Percentiles rank a stretch among this genome's conserved stretches.
Evolutionary conservation across 2,797 vertebrate species (phyloP).

Genomic region (Muscicapa comitata): DNA sequence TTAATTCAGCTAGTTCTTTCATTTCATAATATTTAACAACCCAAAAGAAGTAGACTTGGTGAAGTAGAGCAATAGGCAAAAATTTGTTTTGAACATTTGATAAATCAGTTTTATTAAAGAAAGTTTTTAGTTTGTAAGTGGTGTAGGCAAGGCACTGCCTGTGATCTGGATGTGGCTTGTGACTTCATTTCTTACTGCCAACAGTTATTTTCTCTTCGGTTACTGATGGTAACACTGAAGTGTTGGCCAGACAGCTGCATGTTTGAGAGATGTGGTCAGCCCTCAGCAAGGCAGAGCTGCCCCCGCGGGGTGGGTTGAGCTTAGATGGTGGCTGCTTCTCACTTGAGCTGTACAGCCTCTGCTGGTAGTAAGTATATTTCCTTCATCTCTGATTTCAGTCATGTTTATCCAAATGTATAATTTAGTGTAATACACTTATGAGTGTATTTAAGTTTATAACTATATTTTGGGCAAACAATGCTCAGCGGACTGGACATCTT

Average conservation of each 20-base stretch:
- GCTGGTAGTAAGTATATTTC: not conserved
- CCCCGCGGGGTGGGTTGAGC: accelerated
- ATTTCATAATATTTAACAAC: constrained; percentile 28
- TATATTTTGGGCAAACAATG: constrained; percentile 37
- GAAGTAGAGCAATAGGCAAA: constrained; percentile 33
- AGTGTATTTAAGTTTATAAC: constrained; percentile 37
- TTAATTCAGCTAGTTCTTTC: constrained; percentile 57
- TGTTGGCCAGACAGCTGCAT: not conserved
- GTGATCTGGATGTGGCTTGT: constrained; percentile 1
- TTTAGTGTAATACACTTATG: not conserved
- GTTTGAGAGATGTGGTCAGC: not conserved
- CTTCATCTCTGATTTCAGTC: not conserved
- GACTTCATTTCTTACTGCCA: not conserved
- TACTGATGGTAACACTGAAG: not conserved
- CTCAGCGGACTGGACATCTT: constrained; percentile 52
- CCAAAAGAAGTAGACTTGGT: constrained; percentile 28
- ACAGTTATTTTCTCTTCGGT: not conserved
- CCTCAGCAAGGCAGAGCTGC: not conserved
- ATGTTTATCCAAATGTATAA: constrained; percentile 17
- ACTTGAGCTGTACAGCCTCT: not conserved
- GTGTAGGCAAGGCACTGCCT: not conserved
- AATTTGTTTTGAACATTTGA: constrained; percentile 12
- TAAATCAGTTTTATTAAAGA: constrained; percentile 26
- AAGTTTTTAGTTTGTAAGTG: constrained; percentile 12
- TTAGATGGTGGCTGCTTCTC: constrained; percentile 8